Conservation (phyloP, 2,797 vertebrate species). For the Hyperoplus immaculatus region DNA sequence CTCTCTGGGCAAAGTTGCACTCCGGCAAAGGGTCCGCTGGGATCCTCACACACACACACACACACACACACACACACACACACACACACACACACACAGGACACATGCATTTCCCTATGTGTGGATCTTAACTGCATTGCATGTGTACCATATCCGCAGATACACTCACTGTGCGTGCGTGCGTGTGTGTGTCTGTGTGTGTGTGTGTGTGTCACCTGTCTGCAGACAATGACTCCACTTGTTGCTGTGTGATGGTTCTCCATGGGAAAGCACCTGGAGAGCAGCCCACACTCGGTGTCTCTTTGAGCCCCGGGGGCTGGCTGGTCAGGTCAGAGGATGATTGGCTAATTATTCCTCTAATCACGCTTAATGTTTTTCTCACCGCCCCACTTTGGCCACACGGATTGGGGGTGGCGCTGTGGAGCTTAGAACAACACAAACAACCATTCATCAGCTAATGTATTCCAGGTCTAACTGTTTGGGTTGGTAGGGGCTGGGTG, state of each 20-base stretch:
- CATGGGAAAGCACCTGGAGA: conserved; percentile 78
- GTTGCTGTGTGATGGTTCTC: conserved; percentile 42
- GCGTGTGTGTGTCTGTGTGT: conserved; percentile 12
- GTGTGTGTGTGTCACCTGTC: conserved; percentile 52
- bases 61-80: not conserved
- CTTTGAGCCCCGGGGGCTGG: conserved; percentile 72
- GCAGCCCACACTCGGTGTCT: conserved; percentile 34
- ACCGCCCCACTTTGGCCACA: conserved; percentile 42
- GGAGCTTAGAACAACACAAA: conserved; percentile 79
- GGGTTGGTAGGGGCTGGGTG: conserved; percentile 41
- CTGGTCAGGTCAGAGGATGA: conserved; percentile 70
- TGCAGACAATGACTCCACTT: conserved; percentile 60
- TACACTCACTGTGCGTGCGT: no score
- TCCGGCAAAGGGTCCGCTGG: conserved; percentile 27
- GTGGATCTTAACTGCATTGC: not conserved
- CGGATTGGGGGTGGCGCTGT: conserved; percentile 66
- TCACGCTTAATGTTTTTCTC: conserved; percentile 73
- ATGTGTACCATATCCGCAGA: no score
- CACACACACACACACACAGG: conserved; percentile 6
- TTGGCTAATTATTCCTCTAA: conserved; percentile 78
- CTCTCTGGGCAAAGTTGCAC: conserved; percentile 58
- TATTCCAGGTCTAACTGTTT: conserved; percentile 66
- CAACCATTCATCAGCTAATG: conserved; percentile 76
- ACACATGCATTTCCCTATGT: not conserved
- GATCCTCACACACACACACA: conserved; percentile 31